Evolutionary conservation across 2,888 invertebrate species (phyloP), one percentile per base, ranked within the genome.

Genomic region (Prenolepis imparis): DNA sequence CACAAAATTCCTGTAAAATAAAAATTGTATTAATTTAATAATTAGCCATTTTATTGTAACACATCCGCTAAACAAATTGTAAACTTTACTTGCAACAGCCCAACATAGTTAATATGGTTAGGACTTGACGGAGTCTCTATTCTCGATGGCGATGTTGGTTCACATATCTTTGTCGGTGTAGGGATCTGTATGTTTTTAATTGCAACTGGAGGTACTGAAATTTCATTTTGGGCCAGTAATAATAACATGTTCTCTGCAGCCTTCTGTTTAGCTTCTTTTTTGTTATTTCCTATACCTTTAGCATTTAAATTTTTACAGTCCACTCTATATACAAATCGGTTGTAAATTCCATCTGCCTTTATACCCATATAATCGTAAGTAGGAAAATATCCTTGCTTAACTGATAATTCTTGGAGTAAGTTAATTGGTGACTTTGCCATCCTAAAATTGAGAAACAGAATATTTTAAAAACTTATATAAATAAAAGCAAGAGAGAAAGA

Each of bases 231-330:
- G 5, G 4, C 8, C 4, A 88, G n/a, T 15, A 82, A 32, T 11
- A 0, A 15, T 18, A 89, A 48, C 88, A 89, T 89, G 9, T 77
- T 59, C 12, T 18, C 3, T 0, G 88, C 88, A 21, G 88, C 88
- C 28, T 84, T 80, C 0, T 84, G 84, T 39, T 88, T 89, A 8
- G 88, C 89, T 12, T 84, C 44, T 32, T 87, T 89, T 67, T 89
- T 89, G 12, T 9, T 63, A 1, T 0, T 6, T 9, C 66, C 87
- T 63, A 0, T 4, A 8, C 87, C 89, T 36, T n/a, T 4, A 0
- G 39, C 64, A 1, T 0, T 18, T 11, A 67, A 32, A 6, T 44
- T 0, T 1, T 57, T 59, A 21, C 84, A 89, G 4, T 5, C 15
- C 0, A 89, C 84, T n/a, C n/a, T 9, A 41, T 61, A 75, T 4